A percentile compares a stretch with the other conserved stretches of the same genome.
Evolutionary conservation across 2,888 invertebrate species (phyloP).

Genomic region (Eilema sororculum): DNA sequence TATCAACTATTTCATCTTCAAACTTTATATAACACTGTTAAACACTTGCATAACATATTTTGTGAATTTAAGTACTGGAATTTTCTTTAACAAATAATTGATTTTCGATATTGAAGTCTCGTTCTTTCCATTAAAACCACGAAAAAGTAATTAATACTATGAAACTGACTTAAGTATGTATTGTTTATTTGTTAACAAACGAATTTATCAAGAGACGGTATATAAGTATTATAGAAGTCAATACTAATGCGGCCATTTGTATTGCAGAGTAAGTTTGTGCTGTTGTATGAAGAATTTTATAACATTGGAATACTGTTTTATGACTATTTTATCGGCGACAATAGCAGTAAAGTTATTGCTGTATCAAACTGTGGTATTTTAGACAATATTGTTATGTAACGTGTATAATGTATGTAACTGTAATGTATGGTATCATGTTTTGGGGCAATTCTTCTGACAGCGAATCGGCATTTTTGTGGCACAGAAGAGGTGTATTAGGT

Average conservation of each 20-base stretch:
- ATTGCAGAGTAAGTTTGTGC: not conserved
- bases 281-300: not conserved
- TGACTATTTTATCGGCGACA: conserved; percentile 18
- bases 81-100: conserved; percentile 31
- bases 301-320: conserved; percentile 15
- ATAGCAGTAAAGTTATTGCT: conserved; percentile 13
- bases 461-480: too few species aligned
- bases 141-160: conserved; percentile 44
- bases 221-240: too few species aligned
- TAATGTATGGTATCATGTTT: too few species aligned
- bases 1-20: not conserved
- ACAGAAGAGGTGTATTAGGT: too few species aligned
- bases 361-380: not conserved
- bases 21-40: not conserved
- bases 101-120: conserved; percentile 49
- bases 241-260: not conserved
- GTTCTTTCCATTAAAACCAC: conserved; percentile 48
- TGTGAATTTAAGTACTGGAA: conserved; percentile 2
- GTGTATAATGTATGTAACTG: not conserved
- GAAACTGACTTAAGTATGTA: conserved; percentile 39
- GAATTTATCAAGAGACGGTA: not conserved
- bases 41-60: not conserved
- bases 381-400: not conserved
- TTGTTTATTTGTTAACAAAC: not conserved
- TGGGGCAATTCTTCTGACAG: too few species aligned